A percentile compares a stretch with the other conserved stretches of the same genome.
Evolutionary conservation across 2,113 vertebrate species (phyloP).

Genomic region (Ophiodon elongatus): DNA sequence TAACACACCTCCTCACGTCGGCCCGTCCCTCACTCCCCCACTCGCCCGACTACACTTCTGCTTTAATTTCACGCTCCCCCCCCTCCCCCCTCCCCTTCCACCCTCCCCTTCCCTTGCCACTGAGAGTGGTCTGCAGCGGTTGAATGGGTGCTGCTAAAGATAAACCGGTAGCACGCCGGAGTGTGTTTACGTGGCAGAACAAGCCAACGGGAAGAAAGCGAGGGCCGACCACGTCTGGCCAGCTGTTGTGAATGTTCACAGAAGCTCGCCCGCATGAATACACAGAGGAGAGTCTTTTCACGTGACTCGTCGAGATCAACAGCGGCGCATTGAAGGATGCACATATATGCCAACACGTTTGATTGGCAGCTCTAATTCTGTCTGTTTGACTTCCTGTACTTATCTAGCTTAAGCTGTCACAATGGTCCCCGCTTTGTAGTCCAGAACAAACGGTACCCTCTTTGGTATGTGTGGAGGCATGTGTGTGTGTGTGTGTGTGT

Average conservation of each 20-base stretch:
- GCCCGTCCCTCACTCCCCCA: constrained; percentile 1
- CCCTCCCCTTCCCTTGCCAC: constrained; percentile 8
- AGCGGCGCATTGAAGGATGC: constrained; percentile 37
- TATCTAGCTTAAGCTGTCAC: constrained; percentile 53
- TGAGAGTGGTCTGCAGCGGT: constrained; percentile 54
- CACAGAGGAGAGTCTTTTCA: constrained; percentile 23
- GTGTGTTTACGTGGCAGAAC: constrained; percentile 69
- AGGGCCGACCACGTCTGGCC: constrained; percentile 53
- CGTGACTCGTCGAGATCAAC: constrained; percentile 37
- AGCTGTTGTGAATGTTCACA: constrained; percentile 76
- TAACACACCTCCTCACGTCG: constrained; percentile 44
- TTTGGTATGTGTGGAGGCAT: constrained; percentile 53
- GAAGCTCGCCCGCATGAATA: constrained; percentile 29
- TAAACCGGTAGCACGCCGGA: constrained; percentile 68
- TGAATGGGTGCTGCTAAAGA: constrained; percentile 76
- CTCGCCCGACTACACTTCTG: constrained; percentile 39
- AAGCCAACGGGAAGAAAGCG: constrained; percentile 59
- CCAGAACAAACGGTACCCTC: constrained; percentile 47
- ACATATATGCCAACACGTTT: constrained; percentile 15
- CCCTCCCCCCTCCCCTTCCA: background rate
- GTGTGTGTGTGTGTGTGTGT: constrained; percentile 30
- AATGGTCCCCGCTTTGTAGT: constrained; percentile 65
- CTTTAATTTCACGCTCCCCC: constrained; percentile 28
- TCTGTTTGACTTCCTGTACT: constrained; percentile 62
- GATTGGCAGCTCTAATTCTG: constrained; percentile 69